Evolutionary conservation across 2,888 invertebrate genomes (phyloP), one percentile per base, ranked within the genome.

Genomic region (Dicyrtoma fusca): DNA sequence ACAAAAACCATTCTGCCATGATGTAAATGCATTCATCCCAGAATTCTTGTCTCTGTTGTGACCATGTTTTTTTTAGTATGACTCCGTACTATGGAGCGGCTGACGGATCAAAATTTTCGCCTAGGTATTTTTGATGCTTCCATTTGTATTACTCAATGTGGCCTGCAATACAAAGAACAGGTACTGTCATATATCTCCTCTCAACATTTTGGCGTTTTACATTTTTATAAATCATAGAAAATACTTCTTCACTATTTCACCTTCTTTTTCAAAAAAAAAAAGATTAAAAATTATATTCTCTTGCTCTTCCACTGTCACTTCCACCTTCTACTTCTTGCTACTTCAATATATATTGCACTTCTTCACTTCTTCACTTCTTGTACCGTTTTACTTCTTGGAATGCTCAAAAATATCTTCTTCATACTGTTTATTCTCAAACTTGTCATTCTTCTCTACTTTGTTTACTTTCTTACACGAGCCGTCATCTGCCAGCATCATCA

Each of bases 91-190:
- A 55, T 68, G 68, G 68, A 68, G 53, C 68, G 53, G 68, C 68
- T 57, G 68, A 68, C 45, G 68, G 66, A 66, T 57, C 57, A 55
- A 68, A 68, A 66, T 66, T 66, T 66, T 66, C 68, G 55, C 68
- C 68, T 68, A 68, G 68, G 42, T 68, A 68, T 68, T 68, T 68
- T 68, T 68, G 68, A 68, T 53, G 68, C 68, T 68, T 68, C 66
- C 66, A 66, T 66, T 66, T 66, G 66, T 66, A 66, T 55, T 51
- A 65, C 49, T 66, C 66, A 68, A 25, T 65, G 68, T 68, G 68
- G 68, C 57, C 68, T 68, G 45, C 68, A 55, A 57, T 68, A 23
- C 42, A 53, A 55, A 53, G 42, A 66, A 21, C 53, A 66, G 66
- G 66, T 66, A 66, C 66, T 66, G 53, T 62, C 66, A 19, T n/a